phyloP scores from a whole-genome alignment of 2,888 invertebrate species.

The Hybos culiciformis region DNA sequence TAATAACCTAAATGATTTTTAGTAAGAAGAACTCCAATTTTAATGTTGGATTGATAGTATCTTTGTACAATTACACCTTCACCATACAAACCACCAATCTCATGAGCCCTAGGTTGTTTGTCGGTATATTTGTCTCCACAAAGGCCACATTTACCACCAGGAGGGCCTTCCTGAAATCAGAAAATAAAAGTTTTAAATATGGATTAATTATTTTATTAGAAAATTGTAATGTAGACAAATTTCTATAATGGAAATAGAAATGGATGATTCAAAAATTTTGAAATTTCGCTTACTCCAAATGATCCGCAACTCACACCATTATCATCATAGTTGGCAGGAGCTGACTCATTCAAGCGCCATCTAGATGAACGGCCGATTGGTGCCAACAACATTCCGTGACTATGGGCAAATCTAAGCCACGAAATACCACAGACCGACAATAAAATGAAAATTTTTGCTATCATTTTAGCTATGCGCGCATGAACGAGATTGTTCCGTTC shows the following conservation, averaged over 20 bases:
- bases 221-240: no score
- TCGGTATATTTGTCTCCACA: slow-evolving; percentile 36
- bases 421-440: no score
- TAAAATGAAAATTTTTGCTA: no score
- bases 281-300: slow-evolving; percentile 24
- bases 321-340: slow-evolving; percentile 40
- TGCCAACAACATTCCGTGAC: slow-evolving; percentile 41
- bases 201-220: no score
- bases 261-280: no score
- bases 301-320: slow-evolving; percentile 43
- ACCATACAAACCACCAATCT: slow-evolving; percentile 35
- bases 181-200: no score
- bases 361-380: slow-evolving; percentile 41
- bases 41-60: slow-evolving; percentile 26
- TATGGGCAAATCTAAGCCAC: no score
- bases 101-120: slow-evolving; percentile 33
- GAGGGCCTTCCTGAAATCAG: slow-evolving; percentile 36
- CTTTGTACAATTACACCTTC: slow-evolving; percentile 29
- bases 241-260: no score
- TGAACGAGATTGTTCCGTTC: no score
- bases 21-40: slow-evolving; percentile 25
- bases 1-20: slow-evolving; percentile 34
- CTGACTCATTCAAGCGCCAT: slow-evolving; percentile 38
- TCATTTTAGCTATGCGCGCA: no score
- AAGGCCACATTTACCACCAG: slow-evolving; percentile 34